Base-by-base conservation (phyloP, 2,888 invertebrate species). In the Perizoma flavofasciatum region DNA sequence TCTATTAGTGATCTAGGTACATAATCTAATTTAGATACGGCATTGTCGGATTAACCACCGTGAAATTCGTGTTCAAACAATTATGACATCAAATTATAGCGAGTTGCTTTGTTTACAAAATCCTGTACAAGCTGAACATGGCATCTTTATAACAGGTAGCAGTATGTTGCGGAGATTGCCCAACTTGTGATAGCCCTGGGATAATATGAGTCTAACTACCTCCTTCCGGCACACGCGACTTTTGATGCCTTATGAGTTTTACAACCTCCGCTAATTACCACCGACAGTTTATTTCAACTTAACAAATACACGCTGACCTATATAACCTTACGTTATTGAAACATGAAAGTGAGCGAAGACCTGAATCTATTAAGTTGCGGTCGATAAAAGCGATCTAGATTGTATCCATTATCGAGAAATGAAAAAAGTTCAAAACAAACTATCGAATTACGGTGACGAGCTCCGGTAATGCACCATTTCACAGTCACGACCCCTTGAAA, bases 171-270 rank as follows among this genome's bases (percentile, higher is more conserved):
- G 72, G 75, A 77, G 78, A 77, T 78, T 76, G 71, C 71, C 78
- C 82, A 86, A 88, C 77, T 68, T 64, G 65, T 65, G 89, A 90
- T 89, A 86, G 81, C 86, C 88, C 81, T 89, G 87, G 85, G 88
- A 88, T 88, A 87, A 82, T 70, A 66, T 56, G 59, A 67, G 67
- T 69, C 71, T 85, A 88, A 89, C 81, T 67, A 84, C 85, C 77
- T 73, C 75, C 85, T 88, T 91, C 91, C 90, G 83, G 76, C 74
- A 79, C 77, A 74, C 78, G 80, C 82, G 85, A 83, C 86, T 87
- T 79, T 81, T 79, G 79, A 78, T 80, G 69, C 78, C 81, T 80
- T 69, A 69, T 68, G 72, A 71, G 75, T 77, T 75, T 73, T 76
- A 77, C 78, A 82, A 80, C 78, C 78, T 82, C 79, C 80, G 77